These are phyloP conservation scores for Caenorhabditis virilis DNA, from an alignment of 2,888 invertebrate genomes.

Conservation along the genomic window DNA sequence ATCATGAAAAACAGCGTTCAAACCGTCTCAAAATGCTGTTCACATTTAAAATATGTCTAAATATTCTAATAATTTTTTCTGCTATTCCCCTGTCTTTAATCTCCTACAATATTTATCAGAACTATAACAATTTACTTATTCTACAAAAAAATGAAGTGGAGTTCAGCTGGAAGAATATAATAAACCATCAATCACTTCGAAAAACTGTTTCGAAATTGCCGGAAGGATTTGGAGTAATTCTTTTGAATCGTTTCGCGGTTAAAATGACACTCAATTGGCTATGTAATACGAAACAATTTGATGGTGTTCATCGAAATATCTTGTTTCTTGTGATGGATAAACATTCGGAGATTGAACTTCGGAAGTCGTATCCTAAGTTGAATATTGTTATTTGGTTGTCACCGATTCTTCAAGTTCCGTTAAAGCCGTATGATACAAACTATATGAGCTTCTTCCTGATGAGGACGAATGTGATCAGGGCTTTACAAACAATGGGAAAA, in stretches of 20 bases:
- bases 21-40: conserved; percentile 1
- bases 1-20: neutral
- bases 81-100: conserved; percentile 29
- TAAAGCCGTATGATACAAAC: conserved; percentile 52
- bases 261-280: conserved; percentile 57
- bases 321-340: conserved; percentile 55
- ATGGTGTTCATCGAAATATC: conserved; percentile 35
- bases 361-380: conserved; percentile 38
- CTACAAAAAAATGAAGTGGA: conserved; percentile 42
- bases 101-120: conserved; percentile 26
- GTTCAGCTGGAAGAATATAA: conserved; percentile 31
- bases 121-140: conserved; percentile 34
- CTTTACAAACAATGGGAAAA: conserved; percentile 45
- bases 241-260: conserved; percentile 46
- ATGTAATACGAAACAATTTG: conserved; percentile 47
- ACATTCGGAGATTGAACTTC: conserved; percentile 32
- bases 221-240: conserved; percentile 40
- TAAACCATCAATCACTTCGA: conserved; percentile 12
- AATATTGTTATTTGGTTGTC: conserved; percentile 47
- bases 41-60: conserved; percentile 2
- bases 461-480: conserved; percentile 54
- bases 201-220: conserved; percentile 22
- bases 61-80: conserved; percentile 11
- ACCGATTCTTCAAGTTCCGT: conserved; percentile 44
- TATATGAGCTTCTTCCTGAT: conserved; percentile 61